Base-by-base conservation (phyloP, 1,140 invertebrate species). In the Trissolcus basalis region DNA sequence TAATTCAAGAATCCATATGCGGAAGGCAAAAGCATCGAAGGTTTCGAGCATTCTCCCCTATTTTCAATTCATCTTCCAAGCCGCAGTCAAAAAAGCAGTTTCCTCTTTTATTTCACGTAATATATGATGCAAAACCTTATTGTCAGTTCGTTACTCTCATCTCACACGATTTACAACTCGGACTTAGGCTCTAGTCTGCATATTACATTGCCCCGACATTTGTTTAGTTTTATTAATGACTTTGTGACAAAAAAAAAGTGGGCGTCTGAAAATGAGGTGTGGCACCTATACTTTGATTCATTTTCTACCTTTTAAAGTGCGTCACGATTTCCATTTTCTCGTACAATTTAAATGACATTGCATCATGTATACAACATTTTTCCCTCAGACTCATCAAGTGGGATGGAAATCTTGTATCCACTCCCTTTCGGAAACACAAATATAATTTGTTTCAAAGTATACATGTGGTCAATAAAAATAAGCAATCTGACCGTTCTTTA, bases 1-100 rank as follows among this genome's bases (percentile, higher is more conserved):
- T 77, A 77, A 77, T 48, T 77, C 75, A 77, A 77, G 75, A 73
- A 72, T 77, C 69, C 75, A 77, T 72, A 73, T 69, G 75, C 75
- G 69, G 72, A 77, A 72, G 64, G 75, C 55, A 60, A 6, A 27
- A 77, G 43, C 75, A 19, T 56, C 44, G 54, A 47, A 72, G 54
- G 47, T 67, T 72, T 69, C 48, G 39, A 69, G 58, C 53, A 71
- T 63, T 60, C 15, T 65, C 69, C 75, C 69, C 75, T 77, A 48
- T 50, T 69, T 72, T 77, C 75, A 69, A 77, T 77, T 77, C 72
- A 77, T 77, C 75, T 72, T 72, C 64, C 33, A 54, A 27, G 19
- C 59, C 53, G 58, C 68, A 55, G 54, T 50, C 39, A 64, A 72
- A 75, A 77, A 77, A 50, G 50, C 12, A 53, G 47, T 49, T 77